These are phyloP conservation scores for Rhincodon typus DNA, from an alignment of 2,797 vertebrate genomes.

Conservation along the genomic window DNA sequence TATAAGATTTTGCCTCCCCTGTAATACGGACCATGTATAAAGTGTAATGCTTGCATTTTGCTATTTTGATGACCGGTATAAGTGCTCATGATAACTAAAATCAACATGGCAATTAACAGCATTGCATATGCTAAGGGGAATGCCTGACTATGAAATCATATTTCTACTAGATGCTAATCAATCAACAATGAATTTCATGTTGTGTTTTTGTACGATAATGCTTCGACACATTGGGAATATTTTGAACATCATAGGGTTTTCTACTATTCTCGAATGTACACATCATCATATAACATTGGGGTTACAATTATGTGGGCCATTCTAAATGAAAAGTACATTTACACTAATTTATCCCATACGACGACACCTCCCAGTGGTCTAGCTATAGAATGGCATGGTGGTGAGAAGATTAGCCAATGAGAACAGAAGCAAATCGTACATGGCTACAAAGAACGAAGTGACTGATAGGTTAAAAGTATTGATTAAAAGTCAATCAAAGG, in stretches of 20 bases:
- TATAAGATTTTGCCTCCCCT: not conserved
- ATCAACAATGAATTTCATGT: not conserved
- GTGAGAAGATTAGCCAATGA: not conserved
- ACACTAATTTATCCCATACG: not conserved
- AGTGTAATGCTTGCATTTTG: not conserved
- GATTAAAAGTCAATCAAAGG: too few species aligned
- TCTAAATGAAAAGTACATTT: not conserved
- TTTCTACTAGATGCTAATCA: not conserved
- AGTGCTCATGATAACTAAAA: not conserved
- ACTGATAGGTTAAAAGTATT: not conserved
- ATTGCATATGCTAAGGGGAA: not conserved
- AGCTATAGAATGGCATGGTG: not conserved
- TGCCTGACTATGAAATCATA: not conserved
- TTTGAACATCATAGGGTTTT: not conserved
- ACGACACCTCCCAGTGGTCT: constrained; percentile 5
- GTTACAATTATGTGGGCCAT: not conserved
- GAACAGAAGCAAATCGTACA: not conserved
- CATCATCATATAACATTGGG: not conserved
- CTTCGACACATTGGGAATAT: not conserved
- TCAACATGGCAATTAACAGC: not conserved
- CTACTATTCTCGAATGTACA: not conserved
- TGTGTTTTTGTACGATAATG: not conserved
- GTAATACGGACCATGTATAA: too few species aligned
- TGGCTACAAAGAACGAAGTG: not conserved
- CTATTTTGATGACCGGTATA: not conserved